These are phyloP conservation scores for Oscheius sp. DNA, from an alignment of 2,888 invertebrate genomes.

Conservation along the genomic window DNA sequence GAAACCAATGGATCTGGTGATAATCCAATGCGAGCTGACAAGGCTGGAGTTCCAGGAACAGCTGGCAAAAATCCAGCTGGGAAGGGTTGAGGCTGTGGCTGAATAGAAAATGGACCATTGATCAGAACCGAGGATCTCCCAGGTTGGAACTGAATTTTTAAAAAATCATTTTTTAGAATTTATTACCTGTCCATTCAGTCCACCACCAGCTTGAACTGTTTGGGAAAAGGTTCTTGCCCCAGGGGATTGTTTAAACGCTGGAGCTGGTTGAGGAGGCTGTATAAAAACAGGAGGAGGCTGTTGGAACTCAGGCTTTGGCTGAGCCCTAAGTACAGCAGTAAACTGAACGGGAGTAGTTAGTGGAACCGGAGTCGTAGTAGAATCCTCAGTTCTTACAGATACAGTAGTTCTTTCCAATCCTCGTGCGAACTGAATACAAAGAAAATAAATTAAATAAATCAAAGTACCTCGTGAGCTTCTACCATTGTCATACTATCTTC, in stretches of 20 bases:
- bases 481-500: slow-evolving; percentile 43
- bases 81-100: slow-evolving; percentile 4
- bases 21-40: not conserved
- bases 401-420: slow-evolving; percentile 49
- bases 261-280: not conserved
- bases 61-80: slow-evolving; percentile 5
- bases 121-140: not conserved
- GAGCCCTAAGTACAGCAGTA: slow-evolving; percentile 23
- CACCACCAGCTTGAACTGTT: slow-evolving; percentile 10
- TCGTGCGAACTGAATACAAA: slow-evolving; percentile 42
- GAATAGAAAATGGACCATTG: too few species aligned
- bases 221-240: slow-evolving; percentile 19
- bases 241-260: not conserved
- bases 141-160: not conserved
- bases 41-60: slow-evolving; percentile 14
- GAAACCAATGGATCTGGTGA: slow-evolving; percentile 16
- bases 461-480: slow-evolving; percentile 40
- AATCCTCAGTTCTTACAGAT: slow-evolving; percentile 36
- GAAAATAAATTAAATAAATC: not conserved
- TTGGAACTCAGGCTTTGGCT: slow-evolving; percentile 11
- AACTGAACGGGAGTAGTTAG: not conserved
- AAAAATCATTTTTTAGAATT: not conserved
- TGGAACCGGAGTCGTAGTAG: slow-evolving; percentile 9
- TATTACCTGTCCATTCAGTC: not conserved
- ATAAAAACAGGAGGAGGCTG: slow-evolving; percentile 22